These are phyloP conservation scores for Falco berigora DNA, from an alignment of 2,797 vertebrate genomes.

Conservation along the genomic window DNA sequence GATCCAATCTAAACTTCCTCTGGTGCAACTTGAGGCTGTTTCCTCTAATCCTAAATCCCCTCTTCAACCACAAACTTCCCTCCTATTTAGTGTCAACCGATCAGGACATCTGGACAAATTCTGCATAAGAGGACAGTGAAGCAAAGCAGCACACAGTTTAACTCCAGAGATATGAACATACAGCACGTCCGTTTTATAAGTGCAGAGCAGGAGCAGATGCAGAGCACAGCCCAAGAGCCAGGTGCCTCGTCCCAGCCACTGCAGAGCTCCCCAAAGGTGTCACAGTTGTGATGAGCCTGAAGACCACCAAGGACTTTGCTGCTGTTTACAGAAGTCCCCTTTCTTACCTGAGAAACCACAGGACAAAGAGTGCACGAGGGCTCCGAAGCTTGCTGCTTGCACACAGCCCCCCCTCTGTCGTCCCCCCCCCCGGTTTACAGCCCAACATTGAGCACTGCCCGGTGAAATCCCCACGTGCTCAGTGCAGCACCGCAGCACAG, in stretches of 20 bases:
- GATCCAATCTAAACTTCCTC: no score
- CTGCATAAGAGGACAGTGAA: rapidly evolving
- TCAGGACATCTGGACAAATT: not conserved
- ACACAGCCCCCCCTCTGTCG: not conserved
- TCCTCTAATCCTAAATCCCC: not conserved
- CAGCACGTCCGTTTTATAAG: not conserved
- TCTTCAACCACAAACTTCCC: no score
- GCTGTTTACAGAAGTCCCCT: not conserved
- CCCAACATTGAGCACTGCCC: not conserved
- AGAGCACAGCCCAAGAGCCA: not conserved
- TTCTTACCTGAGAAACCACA: not conserved
- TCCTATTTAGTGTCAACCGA: no score
- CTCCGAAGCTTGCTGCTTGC: not conserved
- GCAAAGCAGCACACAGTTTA: not conserved
- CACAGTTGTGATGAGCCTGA: not conserved
- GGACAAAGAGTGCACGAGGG: not conserved
- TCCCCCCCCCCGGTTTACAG: not conserved
- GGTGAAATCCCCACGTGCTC: rapidly evolving
- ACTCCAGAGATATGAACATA: rapidly evolving
- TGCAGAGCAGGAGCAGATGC: not conserved
- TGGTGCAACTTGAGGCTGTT: not conserved
- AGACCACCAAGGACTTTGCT: not conserved
- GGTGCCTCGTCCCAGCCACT: rapidly evolving
- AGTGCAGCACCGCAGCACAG: not conserved
- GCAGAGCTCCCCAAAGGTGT: not conserved